Conservation (phyloP, 2,888 invertebrate species). For the Gandaritis pyraliata region DNA sequence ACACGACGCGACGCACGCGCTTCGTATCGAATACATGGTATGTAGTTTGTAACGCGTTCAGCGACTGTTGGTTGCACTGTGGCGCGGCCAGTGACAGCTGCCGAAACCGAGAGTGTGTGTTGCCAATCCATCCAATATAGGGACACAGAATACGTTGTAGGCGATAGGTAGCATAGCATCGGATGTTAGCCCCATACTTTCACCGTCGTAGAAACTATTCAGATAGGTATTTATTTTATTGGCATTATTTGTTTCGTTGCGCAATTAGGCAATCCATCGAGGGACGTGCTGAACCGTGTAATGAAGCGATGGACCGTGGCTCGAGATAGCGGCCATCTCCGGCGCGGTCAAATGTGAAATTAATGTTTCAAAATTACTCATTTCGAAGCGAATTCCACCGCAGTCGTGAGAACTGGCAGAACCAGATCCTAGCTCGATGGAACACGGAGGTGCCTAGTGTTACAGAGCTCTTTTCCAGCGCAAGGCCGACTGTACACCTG, state of each 20-base stretch:
- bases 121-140: neutral
- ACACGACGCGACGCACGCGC: conserved; percentile 30
- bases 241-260: conserved; percentile 55
- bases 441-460: conserved; percentile 1
- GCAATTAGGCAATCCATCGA: conserved; percentile 51
- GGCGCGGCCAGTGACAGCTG: conserved; percentile 5
- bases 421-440: conserved; percentile 2
- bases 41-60: neutral
- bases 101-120: conserved; percentile 70
- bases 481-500: conserved; percentile 8
- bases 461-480: conserved; percentile 1
- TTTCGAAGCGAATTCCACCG: conserved; percentile 15
- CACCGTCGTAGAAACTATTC: conserved; percentile 60
- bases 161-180: neutral
- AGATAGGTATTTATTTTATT: conserved; percentile 42
- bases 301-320: conserved; percentile 33
- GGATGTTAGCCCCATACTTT: conserved; percentile 53
- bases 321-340: conserved; percentile 24
- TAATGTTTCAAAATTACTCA: conserved; percentile 28
- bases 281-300: conserved; percentile 33
- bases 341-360: conserved; percentile 42
- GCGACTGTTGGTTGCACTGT: neutral
- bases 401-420: conserved; percentile 15
- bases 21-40: conserved; percentile 8
- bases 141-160: conserved; percentile 3